These are phyloP conservation scores for Sandelia bainsii DNA, from an alignment of 2,797 vertebrate species.

Conservation along the genomic window DNA sequence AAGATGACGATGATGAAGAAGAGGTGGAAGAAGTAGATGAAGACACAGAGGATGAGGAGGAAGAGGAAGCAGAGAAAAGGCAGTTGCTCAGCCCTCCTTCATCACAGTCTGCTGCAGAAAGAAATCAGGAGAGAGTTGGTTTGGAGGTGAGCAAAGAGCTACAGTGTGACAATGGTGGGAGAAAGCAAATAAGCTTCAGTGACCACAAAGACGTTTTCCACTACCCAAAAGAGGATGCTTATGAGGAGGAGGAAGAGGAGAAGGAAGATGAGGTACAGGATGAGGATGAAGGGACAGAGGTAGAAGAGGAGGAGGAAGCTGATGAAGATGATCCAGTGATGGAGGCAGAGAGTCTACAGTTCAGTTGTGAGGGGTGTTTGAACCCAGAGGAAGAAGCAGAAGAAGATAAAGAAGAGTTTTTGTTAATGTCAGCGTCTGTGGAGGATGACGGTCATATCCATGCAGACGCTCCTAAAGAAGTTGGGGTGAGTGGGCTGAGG, in stretches of 20 bases:
- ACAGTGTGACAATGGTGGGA: conserved; percentile 40
- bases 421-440: conserved; percentile 20
- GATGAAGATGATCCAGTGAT: conserved; percentile 90
- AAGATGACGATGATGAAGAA: conserved; percentile 74
- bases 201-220: conserved; percentile 78
- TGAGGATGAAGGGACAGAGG: conserved; percentile 74
- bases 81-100: conserved; percentile 64
- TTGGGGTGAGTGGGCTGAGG: conserved; percentile 72
- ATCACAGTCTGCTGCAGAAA: conserved; percentile 33
- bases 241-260: conserved; percentile 74
- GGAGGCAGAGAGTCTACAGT: conserved; percentile 89
- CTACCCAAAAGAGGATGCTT: conserved; percentile 75
- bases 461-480: conserved; percentile 47
- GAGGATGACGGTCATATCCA: conserved; percentile 25
- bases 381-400: conserved; percentile 80
- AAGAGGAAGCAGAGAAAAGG: conserved; percentile 73
- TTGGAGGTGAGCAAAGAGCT: conserved; percentile 63
- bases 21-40: conserved; percentile 58
- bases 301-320: conserved; percentile 77
- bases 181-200: conserved; percentile 72
- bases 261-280: conserved; percentile 60
- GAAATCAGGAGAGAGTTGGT: conserved; percentile 50
- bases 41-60: conserved; percentile 76
- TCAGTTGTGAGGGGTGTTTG: conserved; percentile 79
- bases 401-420: conserved; percentile 67